Evolutionary conservation across 2,888 invertebrate species (phyloP).

Genomic region (Ochropacha duplaris): DNA sequence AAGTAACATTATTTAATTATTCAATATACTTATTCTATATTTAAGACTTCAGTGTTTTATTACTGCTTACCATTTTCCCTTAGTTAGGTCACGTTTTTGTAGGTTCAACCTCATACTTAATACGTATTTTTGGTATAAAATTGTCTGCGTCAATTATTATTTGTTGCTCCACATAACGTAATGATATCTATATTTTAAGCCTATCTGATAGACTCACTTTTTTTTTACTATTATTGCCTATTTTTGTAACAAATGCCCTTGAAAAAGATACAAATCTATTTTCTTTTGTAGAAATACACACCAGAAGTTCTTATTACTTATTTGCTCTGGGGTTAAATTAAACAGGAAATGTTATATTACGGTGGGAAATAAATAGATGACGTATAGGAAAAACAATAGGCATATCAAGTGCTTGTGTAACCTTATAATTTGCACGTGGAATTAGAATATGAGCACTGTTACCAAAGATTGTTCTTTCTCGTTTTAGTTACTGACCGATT

Average conservation of each 20-base stretch:
- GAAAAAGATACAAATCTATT: neutral
- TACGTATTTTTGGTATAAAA: neutral
- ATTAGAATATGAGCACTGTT: too few relatives aligned
- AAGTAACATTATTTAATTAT: slow-evolving; percentile 83
- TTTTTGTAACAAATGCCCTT: neutral
- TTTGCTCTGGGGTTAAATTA: neutral
- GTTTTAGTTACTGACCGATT: too few relatives aligned
- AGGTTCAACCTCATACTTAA: neutral
- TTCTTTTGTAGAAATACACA: neutral
- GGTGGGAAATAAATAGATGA: too few relatives aligned
- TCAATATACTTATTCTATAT: slow-evolving; percentile 83
- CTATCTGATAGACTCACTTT: neutral
- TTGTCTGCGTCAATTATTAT: too few relatives aligned
- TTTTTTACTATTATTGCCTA: neutral
- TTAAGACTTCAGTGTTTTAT: slow-evolving; percentile 72
- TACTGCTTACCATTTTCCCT: slow-evolving; percentile 21
- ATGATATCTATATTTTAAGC: too few relatives aligned
- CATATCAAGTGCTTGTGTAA: too few relatives aligned
- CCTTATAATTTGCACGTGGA: too few relatives aligned
- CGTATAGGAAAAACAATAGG: too few relatives aligned
- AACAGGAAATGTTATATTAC: too few relatives aligned
- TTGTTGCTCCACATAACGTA: too few relatives aligned
- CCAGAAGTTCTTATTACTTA: neutral
- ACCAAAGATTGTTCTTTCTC: too few relatives aligned
- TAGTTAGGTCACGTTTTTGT: slow-evolving; percentile 1